These are phyloP conservation scores for Cryptus armator DNA, from an alignment of 2,888 invertebrate species.

Conservation along the genomic window DNA sequence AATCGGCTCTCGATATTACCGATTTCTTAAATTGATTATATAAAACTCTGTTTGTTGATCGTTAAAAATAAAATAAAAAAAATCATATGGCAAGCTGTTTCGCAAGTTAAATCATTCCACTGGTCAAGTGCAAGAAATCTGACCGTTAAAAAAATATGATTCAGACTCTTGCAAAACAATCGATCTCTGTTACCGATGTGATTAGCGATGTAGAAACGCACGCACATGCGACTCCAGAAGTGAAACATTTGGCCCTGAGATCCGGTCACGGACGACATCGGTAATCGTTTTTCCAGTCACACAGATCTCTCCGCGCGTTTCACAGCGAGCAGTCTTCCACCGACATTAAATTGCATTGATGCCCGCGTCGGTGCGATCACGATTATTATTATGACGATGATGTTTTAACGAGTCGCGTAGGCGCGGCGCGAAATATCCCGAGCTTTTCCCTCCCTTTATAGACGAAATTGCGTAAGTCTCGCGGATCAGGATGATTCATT, in stretches of 20 bases:
- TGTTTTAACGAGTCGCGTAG: conserved; percentile 45
- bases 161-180: background rate
- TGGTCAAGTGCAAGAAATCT: too few relatives aligned
- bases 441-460: conserved; percentile 43
- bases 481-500: conserved; percentile 48
- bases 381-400: conserved; percentile 38
- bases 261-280: conserved; percentile 37
- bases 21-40: too few relatives aligned
- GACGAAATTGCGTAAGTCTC: conserved; percentile 58
- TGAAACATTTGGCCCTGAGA: conserved; percentile 50
- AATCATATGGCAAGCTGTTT: too few relatives aligned
- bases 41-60: too few relatives aligned
- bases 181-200: conserved; percentile 22
- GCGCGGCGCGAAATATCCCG: conserved; percentile 43
- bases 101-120: too few relatives aligned
- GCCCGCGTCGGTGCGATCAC: conserved; percentile 49
- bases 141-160: background rate
- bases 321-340: conserved; percentile 15
- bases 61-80: too few relatives aligned
- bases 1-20: too few relatives aligned
- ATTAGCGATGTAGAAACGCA: conserved; percentile 43
- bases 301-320: conserved; percentile 25
- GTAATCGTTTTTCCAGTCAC: conserved; percentile 62
- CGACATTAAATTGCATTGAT: conserved; percentile 46
- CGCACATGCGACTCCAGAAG: conserved; percentile 13